Evolutionary conservation across 2,888 invertebrate species (phyloP).

Genomic region (Cheilosia impressa): DNA sequence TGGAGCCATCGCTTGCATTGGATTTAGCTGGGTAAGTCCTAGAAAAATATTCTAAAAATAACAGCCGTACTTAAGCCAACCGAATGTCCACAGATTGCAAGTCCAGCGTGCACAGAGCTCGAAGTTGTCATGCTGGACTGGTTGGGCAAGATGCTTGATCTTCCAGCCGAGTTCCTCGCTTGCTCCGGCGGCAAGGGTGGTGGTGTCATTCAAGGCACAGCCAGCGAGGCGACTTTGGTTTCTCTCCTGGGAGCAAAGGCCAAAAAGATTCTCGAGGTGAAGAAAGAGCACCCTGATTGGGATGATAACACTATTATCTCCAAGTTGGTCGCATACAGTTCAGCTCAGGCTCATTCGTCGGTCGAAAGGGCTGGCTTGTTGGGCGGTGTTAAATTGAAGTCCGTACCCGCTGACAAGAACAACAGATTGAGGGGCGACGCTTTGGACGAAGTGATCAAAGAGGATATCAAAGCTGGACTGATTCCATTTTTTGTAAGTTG

Average conservation of each 20-base stretch:
- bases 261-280: constrained; percentile 87
- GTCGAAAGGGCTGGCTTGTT: constrained; percentile 96
- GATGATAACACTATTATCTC: constrained; percentile 89
- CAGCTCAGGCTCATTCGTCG: constrained; percentile 96
- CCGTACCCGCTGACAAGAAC: constrained; percentile 89
- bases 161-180: constrained; percentile 93
- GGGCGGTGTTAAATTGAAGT: constrained; percentile 92
- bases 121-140: constrained; percentile 98
- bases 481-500: constrained; percentile 97
- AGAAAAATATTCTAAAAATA: constrained; percentile 1
- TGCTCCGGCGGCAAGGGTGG: constrained; percentile 93
- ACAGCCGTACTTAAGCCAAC: not conserved
- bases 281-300: constrained; percentile 90
- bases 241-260: constrained; percentile 95
- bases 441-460: constrained; percentile 90
- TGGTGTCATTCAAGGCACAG: constrained; percentile 97
- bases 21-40: constrained; percentile 95
- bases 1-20: constrained; percentile 97
- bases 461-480: constrained; percentile 94
- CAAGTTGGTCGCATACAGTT: constrained; percentile 94
- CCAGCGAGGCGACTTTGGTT: constrained; percentile 97
- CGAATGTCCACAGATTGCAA: constrained; percentile 88
- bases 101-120: constrained; percentile 97
- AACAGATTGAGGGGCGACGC: constrained; percentile 90
- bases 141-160: constrained; percentile 95